Evolutionary conservation across 2,113 vertebrate species (phyloP), one percentile per base, ranked within the genome.

Genomic region (Gavialis gangeticus): DNA sequence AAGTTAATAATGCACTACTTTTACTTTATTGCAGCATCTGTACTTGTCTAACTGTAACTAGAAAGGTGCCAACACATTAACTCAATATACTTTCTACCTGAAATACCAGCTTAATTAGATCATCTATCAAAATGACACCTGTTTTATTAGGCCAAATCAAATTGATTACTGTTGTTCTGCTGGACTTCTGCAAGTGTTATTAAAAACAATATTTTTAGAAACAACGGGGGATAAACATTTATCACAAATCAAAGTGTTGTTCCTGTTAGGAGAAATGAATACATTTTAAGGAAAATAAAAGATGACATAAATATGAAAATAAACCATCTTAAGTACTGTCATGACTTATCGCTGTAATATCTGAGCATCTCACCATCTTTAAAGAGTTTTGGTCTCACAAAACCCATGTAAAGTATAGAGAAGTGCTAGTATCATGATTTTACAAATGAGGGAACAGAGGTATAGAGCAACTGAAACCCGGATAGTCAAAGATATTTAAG

Each of bases 111-210:
- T 96, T 98, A 98, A 98, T 98, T 98, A 97, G 97, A 97, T 93
- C 96, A 97, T 98, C 98, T 97, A 97, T 98, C 98, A 98, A 97
- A 97, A 97, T 97, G 97, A 97, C 97, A 97, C 91, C 91, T 95
- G 95, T 96, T 98, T 98, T 94, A 95, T 97, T 97, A 93, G 93
- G 96, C 96, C 93, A 96, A 97, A 98, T 97, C 97, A 95, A 97
- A 98, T 95, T 97, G 98, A 98, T 98, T 97, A 97, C 93, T 92
- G 30, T 96, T 95, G 88, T 97, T 95, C 75, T 84, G 81, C 71
- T 94, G 87, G 64, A 78, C 63, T 94, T 87, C 84, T 89, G 93
- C 95, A 94, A 93, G 93, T 22, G 46, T 46, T 46, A 12, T 92
- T 89, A 96, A 91, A 60, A 97, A 93, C 76, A 69, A 30, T 95